Evolutionary conservation across 2,113 vertebrate genomes (phyloP), one percentile per base, ranked within the genome.

Genomic region (Psittacula cyanocephala): DNA sequence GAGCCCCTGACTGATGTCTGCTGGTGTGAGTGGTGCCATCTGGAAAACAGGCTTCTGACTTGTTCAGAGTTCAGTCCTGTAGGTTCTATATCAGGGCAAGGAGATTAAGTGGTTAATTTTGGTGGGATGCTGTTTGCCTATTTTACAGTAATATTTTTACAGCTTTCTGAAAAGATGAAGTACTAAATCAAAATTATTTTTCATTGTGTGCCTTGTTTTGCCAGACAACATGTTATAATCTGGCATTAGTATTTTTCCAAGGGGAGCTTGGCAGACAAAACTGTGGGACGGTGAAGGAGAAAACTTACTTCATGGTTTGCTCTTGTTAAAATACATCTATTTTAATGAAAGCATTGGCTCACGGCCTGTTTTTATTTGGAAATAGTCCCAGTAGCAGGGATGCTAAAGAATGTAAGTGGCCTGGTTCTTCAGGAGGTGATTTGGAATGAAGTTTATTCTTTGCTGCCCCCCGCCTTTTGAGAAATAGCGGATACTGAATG

Each of bases 141-240:
- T 89, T 89, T 80, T 77, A 85, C 41, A 77, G 52, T 74, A 93
- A 93, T 86, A 79, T 95, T 95, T 94, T 92, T 95, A 59, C 71
- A 86, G n/a, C 55, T 88, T 83, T 88, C 77, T 93, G 67, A 37
- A 72, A 93, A 91, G 77, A 95, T 44, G 2, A 2, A 91, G 49
- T 69, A 55, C 74, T 65, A 82, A 89, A 89, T 85, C 49, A 91
- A 91, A 88, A 96, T 60, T 74, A 80, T 67, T 95, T 95, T 94
- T 93, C 82, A 74, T 94, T 80, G 19, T 19, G 11, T 80, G 64
- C 43, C 53, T 80, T 95, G 57, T 93, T 95, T 95, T 96, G 75
- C 53, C 71, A 94, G 67, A 77, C 63, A 89, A 29, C 14, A 13
- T 80, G 14, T 69, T 96, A 70, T 65, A 86, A 82, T 94, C 67